Evolutionary conservation across 2,888 invertebrate species (phyloP).

Genomic region (Hypolimnas misippus): DNA sequence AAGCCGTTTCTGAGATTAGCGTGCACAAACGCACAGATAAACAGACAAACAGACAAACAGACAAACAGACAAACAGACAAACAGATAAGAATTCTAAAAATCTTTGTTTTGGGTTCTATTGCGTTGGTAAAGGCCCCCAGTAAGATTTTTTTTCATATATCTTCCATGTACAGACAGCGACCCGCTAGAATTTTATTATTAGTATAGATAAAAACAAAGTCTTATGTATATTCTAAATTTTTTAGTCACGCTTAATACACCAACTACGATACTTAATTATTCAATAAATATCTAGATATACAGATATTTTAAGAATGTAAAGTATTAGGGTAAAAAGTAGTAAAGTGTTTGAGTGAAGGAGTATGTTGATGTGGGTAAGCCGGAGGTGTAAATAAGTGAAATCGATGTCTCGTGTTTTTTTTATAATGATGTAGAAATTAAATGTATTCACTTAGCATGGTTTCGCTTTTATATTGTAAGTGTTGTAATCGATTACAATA

Average conservation of each 20-base stretch:
- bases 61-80: too few relatives aligned
- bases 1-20: too few relatives aligned
- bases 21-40: too few relatives aligned
- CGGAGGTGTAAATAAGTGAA: background rate
- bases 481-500: background rate
- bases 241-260: background rate
- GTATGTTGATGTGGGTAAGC: background rate
- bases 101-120: too few relatives aligned
- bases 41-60: too few relatives aligned
- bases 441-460: background rate
- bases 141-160: too few relatives aligned
- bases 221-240: slow-evolving; percentile 11
- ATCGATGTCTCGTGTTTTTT: too few relatives aligned
- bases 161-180: too few relatives aligned
- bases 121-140: too few relatives aligned
- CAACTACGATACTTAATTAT: slow-evolving; percentile 1
- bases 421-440: background rate
- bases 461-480: background rate
- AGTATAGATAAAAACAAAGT: slow-evolving; percentile 9
- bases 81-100: too few relatives aligned
- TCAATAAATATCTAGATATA: background rate
- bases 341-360: background rate
- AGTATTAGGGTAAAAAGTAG: background rate
- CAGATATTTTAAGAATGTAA: background rate
- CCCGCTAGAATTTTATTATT: too few relatives aligned